Conservation (phyloP, 2,888 invertebrate species). For the Tridacna gigas region DNA sequence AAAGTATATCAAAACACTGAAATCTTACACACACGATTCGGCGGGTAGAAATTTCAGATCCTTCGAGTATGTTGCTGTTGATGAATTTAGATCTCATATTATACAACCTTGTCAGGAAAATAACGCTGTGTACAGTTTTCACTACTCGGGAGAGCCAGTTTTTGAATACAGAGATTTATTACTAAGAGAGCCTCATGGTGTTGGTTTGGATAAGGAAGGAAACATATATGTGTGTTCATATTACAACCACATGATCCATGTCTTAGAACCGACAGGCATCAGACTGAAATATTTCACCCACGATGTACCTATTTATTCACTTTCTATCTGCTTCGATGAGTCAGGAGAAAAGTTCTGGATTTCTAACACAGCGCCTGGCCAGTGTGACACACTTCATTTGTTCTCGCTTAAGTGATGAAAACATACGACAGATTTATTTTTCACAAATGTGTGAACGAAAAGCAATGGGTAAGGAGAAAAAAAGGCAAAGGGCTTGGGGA, state of each 20-base stretch:
- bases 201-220: background rate
- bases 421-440: too few species aligned
- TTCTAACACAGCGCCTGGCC: too few species aligned
- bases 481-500: too few species aligned
- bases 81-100: slow-evolving; percentile 20
- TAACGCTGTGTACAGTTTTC: slow-evolving; percentile 15
- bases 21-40: slow-evolving; percentile 14
- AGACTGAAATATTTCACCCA: background rate
- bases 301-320: background rate
- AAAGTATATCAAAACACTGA: background rate
- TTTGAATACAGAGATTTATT: slow-evolving; percentile 11
- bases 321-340: slow-evolving; percentile 8
- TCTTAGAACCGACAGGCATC: background rate
- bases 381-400: too few species aligned
- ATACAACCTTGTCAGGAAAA: slow-evolving; percentile 19
- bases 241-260: background rate
- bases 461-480: too few species aligned
- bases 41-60: slow-evolving; percentile 12
- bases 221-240: background rate
- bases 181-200: background rate
- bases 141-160: slow-evolving; percentile 12
- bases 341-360: background rate
- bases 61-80: slow-evolving; percentile 19
- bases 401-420: too few species aligned
- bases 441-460: too few species aligned